phyloP scores from a whole-genome alignment of 2,888 invertebrate genomes.

The Torymus aiolomorphi region DNA sequence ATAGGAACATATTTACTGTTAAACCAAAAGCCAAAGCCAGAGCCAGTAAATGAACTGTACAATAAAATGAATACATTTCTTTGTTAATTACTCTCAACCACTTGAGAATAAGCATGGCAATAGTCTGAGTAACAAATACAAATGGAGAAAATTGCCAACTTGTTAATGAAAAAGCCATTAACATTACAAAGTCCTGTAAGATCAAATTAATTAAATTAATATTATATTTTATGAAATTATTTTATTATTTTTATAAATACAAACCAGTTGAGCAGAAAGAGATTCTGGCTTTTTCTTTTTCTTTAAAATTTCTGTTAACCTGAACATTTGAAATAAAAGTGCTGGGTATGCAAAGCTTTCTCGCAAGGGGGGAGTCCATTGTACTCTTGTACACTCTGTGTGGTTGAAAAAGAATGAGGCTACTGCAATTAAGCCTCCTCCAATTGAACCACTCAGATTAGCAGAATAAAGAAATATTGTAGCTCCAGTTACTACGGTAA shows the following conservation, averaged over 20 bases:
- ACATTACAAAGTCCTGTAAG: slow-evolving; percentile 45
- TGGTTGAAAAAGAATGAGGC: slow-evolving; percentile 89
- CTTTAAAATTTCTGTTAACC: slow-evolving; percentile 76
- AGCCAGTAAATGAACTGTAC: slow-evolving; percentile 59
- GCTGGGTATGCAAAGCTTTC: slow-evolving; percentile 92
- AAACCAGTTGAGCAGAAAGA: slow-evolving; percentile 58
- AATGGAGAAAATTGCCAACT: slow-evolving; percentile 92
- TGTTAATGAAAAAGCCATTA: slow-evolving; percentile 69
- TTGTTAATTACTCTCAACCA: slow-evolving; percentile 78
- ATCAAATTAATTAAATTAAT: slow-evolving; percentile 27
- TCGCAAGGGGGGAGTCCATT: slow-evolving; percentile 90
- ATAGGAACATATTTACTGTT: slow-evolving; percentile 77
- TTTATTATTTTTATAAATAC: slow-evolving; percentile 50
- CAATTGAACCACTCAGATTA: slow-evolving; percentile 82
- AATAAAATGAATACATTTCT: slow-evolving; percentile 71
- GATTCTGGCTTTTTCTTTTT: slow-evolving; percentile 55
- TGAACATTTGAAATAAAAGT: slow-evolving; percentile 84
- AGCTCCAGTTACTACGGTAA: slow-evolving; percentile 84
- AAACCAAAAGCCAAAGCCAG: slow-evolving; percentile 59
- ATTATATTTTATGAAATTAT: not conserved
- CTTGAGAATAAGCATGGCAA: slow-evolving; percentile 84
- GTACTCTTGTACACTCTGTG: slow-evolving; percentile 88
- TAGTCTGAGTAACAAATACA: slow-evolving; percentile 85
- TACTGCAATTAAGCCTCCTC: slow-evolving; percentile 85
- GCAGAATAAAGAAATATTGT: slow-evolving; percentile 83